Base-by-base conservation (phyloP, 2,113 vertebrate species). In the Apeltes quadracus region DNA sequence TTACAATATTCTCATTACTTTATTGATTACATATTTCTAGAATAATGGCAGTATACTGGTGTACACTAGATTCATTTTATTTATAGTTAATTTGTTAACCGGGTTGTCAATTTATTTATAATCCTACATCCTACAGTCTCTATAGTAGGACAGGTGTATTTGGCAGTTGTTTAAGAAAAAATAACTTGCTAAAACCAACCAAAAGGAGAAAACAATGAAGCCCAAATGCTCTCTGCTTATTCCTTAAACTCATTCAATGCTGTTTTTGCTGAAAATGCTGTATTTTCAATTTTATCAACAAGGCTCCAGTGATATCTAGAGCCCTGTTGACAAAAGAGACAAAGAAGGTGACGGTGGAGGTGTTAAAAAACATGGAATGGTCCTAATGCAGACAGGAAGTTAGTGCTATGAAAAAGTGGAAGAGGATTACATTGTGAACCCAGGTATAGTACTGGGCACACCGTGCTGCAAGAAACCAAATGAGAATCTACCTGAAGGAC, bases 401-500 rank as follows among this genome's bases (percentile, higher is more conserved):
- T n/a, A n/a, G n/a, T n/a, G n/a, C n/a, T n/a, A n/a, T n/a, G 29
- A 7, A 16, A 53, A 44, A 38, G 11, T 54, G 8, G 4, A 59
- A 11, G 11, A 55, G 27, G 15, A 63, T 22, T 38, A 64, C 63
- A 11, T 10, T 13, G 11, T 36, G 13, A 68, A 54, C 8, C 36
- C 25, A 56, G 39, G 63, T 54, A 38, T 68, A 46, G 46, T 55
- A 44, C 8, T 22, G 14, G 25, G 58, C 27, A 75, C 10, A 55
- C 4, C 51, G 15, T 41, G 51, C 39, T 50, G 7, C 18, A 63
- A 27, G 18, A 36, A 61, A 53, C 9, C 43, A 16, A 56, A 25
- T 44, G 7, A 18, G 15, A 46, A 20, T 69, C 64, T 77, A 96
- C 96, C 96, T 95, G 94, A 97, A 97, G 39, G 93, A 88, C 57